Conservation (phyloP, 2,113 vertebrate species). For the Pterophyllum scalare region DNA sequence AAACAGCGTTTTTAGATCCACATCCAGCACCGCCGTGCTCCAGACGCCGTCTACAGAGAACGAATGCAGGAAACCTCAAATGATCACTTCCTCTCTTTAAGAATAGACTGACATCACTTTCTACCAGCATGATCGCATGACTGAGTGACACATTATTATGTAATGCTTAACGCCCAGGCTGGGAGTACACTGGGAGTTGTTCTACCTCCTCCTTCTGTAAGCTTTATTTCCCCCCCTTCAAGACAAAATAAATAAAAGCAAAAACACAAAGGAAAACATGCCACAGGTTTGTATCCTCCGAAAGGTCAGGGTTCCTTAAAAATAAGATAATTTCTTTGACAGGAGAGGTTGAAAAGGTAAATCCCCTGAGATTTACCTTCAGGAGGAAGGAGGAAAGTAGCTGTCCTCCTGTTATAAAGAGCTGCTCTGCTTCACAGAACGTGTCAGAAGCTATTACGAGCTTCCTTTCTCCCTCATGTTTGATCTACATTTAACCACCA, state of each 20-base stretch:
- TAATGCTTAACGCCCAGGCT: conserved; percentile 44
- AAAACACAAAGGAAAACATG: not conserved
- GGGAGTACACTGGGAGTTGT: conserved; percentile 42
- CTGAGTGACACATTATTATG: conserved; percentile 55
- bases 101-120: conserved; percentile 73
- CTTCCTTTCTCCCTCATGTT: conserved; percentile 50
- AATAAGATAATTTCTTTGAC: conserved; percentile 32
- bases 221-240: not conserved
- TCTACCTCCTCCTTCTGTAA: not conserved
- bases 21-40: not conserved
- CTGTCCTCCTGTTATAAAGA: conserved; percentile 38
- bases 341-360: conserved; percentile 39
- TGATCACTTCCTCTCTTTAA: conserved; percentile 70
- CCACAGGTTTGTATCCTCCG: conserved; percentile 27
- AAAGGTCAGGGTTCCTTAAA: not conserved
- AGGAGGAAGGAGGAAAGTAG: conserved; percentile 27
- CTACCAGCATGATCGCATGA: conserved; percentile 47
- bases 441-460: conserved; percentile 65
- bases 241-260: not conserved
- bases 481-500: conserved; percentile 71
- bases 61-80: conserved; percentile 69
- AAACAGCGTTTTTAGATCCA: conserved; percentile 21
- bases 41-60: conserved; percentile 29
- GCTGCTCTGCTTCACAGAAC: conserved; percentile 50
- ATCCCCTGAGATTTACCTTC: conserved; percentile 33